Percentiles rank a stretch among this genome's conserved stretches.
phyloP scores from a whole-genome alignment of 1,140 invertebrate species.

The Yoshiicerus persimilis region DNA sequence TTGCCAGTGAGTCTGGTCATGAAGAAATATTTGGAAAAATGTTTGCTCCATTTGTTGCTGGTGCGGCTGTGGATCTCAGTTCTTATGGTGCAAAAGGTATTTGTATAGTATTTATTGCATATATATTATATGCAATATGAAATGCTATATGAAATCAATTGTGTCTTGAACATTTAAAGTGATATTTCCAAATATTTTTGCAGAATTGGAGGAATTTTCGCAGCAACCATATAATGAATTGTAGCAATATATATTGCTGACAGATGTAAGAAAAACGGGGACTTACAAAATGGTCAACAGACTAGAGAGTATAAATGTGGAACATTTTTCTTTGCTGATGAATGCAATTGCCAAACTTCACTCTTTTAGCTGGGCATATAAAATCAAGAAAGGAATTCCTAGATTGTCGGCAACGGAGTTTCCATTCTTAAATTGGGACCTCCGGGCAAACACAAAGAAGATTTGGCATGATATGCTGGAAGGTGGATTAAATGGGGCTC shows the following conservation, averaged over 20 bases:
- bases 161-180: no score
- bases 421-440: neutral
- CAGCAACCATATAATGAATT: neutral
- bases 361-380: neutral
- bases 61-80: neutral
- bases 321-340: neutral
- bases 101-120: neutral
- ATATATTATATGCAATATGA: no score
- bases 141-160: no score
- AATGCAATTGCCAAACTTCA: neutral
- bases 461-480: neutral
- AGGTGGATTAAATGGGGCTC: no score
- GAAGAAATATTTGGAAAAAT: neutral
- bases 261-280: neutral
- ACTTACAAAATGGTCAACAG: neutral
- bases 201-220: neutral
- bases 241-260: neutral
- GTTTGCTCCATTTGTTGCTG: neutral
- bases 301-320: neutral
- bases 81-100: neutral
- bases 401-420: neutral
- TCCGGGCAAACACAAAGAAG: neutral
- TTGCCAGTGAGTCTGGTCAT: neutral
- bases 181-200: neutral
- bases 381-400: neutral